Evolutionary conservation across 2,797 vertebrate genomes (phyloP), one percentile per base, ranked within the genome.

Genomic region (Danio jaintianensis): DNA sequence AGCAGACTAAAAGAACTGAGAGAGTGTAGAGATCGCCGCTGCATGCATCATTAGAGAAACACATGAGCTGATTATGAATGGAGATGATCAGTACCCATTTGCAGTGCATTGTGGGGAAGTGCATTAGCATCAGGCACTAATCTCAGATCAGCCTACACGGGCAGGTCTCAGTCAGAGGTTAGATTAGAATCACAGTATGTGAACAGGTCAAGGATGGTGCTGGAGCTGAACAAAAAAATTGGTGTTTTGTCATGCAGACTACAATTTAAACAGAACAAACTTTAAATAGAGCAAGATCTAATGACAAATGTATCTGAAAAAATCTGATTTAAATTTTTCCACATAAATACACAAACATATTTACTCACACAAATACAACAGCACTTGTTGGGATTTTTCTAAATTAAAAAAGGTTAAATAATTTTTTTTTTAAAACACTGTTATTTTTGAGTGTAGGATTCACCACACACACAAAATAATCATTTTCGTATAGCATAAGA

Each of bases 41-140:
- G 73, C 77, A 83, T 82, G 85, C 82, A 81, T 85, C 83, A 82
- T 85, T 86, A 85, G 72, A 82, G 62, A 79, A 88, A 84, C 78
- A 83, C 81, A 87, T 85, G 80, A 86, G 74, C 66, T 83, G 83
- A 87, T 87, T 86, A 81, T 66, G 75, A 79, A 83, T 79, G 29
- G 71, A 77, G 83, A 81, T 83, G 64, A 84, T 74, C 82, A 84
- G 69, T 74, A 79, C 47, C 42, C 50, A 63, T 75, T 77, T 80
- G 55, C 59, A 61, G 63, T 61, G 52, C 50, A 50, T 52, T 67
- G 18, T 63, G 68, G 38, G 73, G 47, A 78, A 83, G 61, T 63
- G 47, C 45, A 29, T 50, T 58, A 52, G 67, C 43, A 53, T 62
- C 56, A 52, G 13, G 67, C 48, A 29, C 42, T 59, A 52, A 78